These are phyloP conservation scores for Pachydiplax longipennis DNA, from an alignment of 2,888 invertebrate genomes.

Conservation along the genomic window DNA sequence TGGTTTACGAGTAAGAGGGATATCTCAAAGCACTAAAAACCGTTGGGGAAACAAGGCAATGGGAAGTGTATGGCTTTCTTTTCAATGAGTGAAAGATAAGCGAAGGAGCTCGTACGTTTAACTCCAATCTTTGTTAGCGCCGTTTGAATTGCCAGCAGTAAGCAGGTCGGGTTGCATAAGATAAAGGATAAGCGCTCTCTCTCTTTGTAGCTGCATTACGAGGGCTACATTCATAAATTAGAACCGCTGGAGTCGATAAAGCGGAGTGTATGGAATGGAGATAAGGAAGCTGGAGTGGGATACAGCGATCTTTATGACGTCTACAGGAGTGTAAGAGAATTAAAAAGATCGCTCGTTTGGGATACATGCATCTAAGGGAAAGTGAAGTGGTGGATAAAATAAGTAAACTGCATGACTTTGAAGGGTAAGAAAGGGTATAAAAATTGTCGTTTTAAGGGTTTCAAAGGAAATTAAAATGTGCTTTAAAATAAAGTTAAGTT, in stretches of 20 bases:
- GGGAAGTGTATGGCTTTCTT: neutral
- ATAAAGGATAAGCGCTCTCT: neutral
- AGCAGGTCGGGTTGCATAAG: neutral
- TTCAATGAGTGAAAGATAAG: neutral
- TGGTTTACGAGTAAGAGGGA: too few species aligned
- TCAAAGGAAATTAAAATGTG: too few species aligned
- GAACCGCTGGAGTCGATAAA: neutral
- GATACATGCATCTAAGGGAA: too few species aligned
- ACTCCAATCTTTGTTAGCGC: neutral
- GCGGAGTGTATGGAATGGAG: neutral
- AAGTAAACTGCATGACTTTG: too few species aligned
- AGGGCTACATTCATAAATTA: neutral
- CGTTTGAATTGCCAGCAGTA: too few species aligned
- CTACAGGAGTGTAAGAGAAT: neutral
- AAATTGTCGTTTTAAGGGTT: too few species aligned
- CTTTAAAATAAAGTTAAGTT: too few species aligned
- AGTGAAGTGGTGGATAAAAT: too few species aligned
- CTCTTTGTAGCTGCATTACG: neutral
- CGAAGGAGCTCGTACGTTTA: neutral
- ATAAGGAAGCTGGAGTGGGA: neutral
- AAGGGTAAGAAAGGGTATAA: too few species aligned
- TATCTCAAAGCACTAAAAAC: too few species aligned
- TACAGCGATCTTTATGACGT: neutral
- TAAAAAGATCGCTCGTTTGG: neutral
- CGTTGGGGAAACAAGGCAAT: too few species aligned